These are phyloP conservation scores for Mormyrus hasselquistii DNA, from an alignment of 2,797 vertebrate species.

Conservation along the genomic window DNA sequence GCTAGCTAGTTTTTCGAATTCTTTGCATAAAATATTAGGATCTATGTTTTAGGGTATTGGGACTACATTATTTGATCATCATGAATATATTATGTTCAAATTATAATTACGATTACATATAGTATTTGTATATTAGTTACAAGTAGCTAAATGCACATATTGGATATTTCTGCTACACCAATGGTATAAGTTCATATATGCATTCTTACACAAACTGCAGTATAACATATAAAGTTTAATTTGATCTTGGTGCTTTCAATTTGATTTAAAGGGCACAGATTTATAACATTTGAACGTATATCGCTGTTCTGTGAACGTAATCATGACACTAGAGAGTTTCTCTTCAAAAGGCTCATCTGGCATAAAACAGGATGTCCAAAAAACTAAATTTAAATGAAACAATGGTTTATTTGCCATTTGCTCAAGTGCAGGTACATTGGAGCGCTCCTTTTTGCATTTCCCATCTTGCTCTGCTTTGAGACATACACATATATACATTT, in stretches of 20 bases:
- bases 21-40: not conserved
- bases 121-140: not conserved
- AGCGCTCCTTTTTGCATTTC: not conserved
- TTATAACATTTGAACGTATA: not conserved
- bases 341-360: not conserved
- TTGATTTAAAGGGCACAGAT: not conserved
- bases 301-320: not conserved
- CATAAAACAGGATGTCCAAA: not conserved
- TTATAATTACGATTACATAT: not conserved
- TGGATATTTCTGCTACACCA: not conserved
- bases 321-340: not conserved
- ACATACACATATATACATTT: not conserved
- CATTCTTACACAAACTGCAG: not conserved
- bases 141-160: not conserved
- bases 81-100: not conserved
- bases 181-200: not conserved
- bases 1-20: slow-evolving; percentile 12
- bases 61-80: not conserved
- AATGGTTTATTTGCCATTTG: not conserved
- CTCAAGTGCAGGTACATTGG: not conserved
- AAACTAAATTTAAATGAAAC: not conserved
- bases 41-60: not conserved
- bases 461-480: not conserved
- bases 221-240: not conserved
- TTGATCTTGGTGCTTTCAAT: not conserved